phyloP scores from a whole-genome alignment of 2,888 invertebrate species.

The Hesperia comma region DNA sequence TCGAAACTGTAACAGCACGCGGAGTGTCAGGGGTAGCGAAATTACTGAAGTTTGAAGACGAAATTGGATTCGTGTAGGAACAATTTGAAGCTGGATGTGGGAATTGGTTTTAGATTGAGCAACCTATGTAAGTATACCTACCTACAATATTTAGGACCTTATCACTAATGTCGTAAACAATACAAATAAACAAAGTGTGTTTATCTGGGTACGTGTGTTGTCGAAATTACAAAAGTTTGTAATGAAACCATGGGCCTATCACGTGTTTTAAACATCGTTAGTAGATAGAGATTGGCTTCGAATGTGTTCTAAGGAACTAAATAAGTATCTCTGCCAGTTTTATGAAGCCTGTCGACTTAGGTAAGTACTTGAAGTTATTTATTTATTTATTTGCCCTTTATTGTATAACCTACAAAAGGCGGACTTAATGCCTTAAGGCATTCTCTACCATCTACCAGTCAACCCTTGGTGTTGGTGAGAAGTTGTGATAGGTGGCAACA shows the following conservation, averaged over 20 bases:
- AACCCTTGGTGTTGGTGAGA: too few species aligned
- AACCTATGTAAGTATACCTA: too few species aligned
- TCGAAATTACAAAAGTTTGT: neutral
- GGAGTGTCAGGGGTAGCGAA: constrained; percentile 26
- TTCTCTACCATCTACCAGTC: too few species aligned
- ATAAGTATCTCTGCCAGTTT: neutral
- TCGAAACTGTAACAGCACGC: constrained; percentile 18
- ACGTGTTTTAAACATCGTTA: neutral
- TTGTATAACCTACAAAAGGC: too few species aligned
- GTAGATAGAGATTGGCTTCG: neutral
- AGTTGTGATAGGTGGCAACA: too few species aligned
- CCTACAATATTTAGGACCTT: neutral
- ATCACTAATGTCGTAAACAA: neutral
- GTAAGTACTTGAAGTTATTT: neutral
- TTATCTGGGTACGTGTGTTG: neutral
- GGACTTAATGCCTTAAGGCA: too few species aligned
- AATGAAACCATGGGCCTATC: neutral
- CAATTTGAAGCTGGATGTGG: neutral
- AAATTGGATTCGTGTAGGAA: constrained; percentile 12
- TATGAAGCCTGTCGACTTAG: neutral
- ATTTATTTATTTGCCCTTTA: too few species aligned
- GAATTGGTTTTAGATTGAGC: constrained; percentile 1
- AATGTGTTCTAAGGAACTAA: neutral
- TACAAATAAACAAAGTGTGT: neutral
- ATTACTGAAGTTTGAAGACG: constrained; percentile 30